Evolutionary conservation across 2,888 invertebrate genomes (phyloP), one percentile per base, ranked within the genome.

Genomic region (Tetragonisca angustula): DNA sequence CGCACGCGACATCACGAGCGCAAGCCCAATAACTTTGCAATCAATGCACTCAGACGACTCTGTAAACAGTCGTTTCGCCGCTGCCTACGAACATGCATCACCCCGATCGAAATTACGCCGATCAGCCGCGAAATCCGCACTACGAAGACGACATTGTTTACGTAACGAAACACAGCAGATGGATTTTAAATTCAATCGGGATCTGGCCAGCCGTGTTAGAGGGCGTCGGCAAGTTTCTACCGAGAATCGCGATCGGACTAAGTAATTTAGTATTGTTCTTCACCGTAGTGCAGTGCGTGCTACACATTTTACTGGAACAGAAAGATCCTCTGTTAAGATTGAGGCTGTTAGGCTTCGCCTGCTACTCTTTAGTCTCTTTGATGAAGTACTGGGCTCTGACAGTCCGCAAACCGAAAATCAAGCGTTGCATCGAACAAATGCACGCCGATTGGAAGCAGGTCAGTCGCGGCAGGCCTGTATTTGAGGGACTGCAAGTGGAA

Each of bases 391-490:
- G 71, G 32, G 85, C 87, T 24, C 83, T 92, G 9, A 74, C 81
- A 0, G 56, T 62, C 9, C 87, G 83, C 59, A 82, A 85, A 2
- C 61, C 81, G 9, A 75, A 78, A 0, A 89, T 92, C 62, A 74
- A 67, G n/a, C 17, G 65, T 1, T 92, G 92, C 74, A 84, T 92
- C 36, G 80, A 86, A 36, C 83, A 84, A 49, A 77, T 92, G 15
- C 79, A 88, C 24, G 32, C 65, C 0, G 91, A 92, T 69, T 92
- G 91, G 92, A 72, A 83, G n/a, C 68, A 76, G 76, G 86, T 88
- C 32, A 56, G 74, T 83, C 21, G 17, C 43, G n/a, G 15, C n/a
- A 15, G 17, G 9, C n/a, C n/a, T 61, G 1, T 27, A 61, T 61
- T 1, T 19, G 6, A 61, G 17, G 19, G 19, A 6, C 2, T 61